Percentiles rank a stretch among this genome's conserved stretches.
phyloP scores from a whole-genome alignment of 2,113 vertebrate species.

The Cnemophilus loriae region DNA sequence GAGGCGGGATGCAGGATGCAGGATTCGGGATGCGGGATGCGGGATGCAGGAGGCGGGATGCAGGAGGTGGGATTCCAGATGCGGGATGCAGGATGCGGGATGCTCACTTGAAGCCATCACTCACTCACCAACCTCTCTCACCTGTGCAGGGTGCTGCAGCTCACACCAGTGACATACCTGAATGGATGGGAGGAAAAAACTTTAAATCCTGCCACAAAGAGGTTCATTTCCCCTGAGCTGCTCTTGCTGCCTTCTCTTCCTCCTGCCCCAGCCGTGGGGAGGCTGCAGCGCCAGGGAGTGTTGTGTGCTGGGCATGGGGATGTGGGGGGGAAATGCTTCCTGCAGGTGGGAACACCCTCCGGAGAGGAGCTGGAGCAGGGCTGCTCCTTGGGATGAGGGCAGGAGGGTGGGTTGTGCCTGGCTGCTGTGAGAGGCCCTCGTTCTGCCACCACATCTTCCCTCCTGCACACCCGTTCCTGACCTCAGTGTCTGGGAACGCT shows the following conservation, averaged over 20 bases:
- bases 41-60: too few relatives aligned
- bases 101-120: rapidly evolving
- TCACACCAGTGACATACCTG: background rate
- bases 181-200: background rate
- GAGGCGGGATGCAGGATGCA: too few relatives aligned
- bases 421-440: background rate
- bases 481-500: background rate
- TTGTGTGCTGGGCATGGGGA: rapidly evolving
- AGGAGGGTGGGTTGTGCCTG: background rate
- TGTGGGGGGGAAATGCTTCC: rapidly evolving
- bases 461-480: background rate
- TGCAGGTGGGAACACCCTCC: rapidly evolving
- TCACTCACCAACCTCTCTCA: rapidly evolving
- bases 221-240: background rate
- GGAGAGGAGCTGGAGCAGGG: background rate
- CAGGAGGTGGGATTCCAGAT: too few relatives aligned
- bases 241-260: background rate
- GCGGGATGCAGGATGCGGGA: too few relatives aligned
- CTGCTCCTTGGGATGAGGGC: background rate
- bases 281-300: rapidly evolving
- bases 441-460: background rate
- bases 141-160: background rate
- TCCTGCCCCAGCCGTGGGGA: rapidly evolving
- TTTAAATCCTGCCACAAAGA: background rate
- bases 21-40: too few relatives aligned